Base-by-base conservation (phyloP, 2,797 vertebrate genomes). In the Caiman crocodilus region DNA sequence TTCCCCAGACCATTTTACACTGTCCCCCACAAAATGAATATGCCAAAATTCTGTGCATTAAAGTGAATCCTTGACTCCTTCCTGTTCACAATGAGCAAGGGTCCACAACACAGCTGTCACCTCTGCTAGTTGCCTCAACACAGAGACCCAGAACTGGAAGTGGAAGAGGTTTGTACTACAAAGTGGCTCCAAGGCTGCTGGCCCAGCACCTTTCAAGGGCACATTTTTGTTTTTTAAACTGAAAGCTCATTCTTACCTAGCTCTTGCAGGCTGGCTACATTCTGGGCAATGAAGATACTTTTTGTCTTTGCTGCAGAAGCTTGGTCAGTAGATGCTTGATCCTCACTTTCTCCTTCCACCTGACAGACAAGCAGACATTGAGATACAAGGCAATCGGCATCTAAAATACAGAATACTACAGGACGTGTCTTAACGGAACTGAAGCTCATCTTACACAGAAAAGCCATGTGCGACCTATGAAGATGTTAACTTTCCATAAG, bases 241-340 rank as follows among this genome's bases (percentile, higher is more conserved):
- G 87, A 65, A 94, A 71, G 5, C 14, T 16, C 30, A 30, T 61
- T 96, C 98, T 98, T 95, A 99, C 99, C 99, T 26, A 99, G 98
- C 96, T 99, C 99, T 94, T 99, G 99, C 97, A 99, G 98, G 97
- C 99, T 99, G 96, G 99, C 99, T 96, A 99, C 99, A 25, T 99
- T 99, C 98, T 99, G 99, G 95, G 99, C 99, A 77, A 99, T 98
- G 96, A 99, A 99, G 93, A 99, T 98, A 96, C 98, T 99, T 98
- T 99, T 99, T 94, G 99, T 99, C 98, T 99, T 99, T 95, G 98
- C 96, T 87, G 99, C 98, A 96, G 98, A 96, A 75, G 98, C 98
- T 96, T 99, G 99, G 97, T 99, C 99, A 92, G 98, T 95, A 14
- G 98, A 96, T 58, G 98, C 94, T 97, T 99, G 98, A 88, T 99